Evolutionary conservation across 2,888 invertebrate species (phyloP).

Genomic region (Andrena trimmerana): DNA sequence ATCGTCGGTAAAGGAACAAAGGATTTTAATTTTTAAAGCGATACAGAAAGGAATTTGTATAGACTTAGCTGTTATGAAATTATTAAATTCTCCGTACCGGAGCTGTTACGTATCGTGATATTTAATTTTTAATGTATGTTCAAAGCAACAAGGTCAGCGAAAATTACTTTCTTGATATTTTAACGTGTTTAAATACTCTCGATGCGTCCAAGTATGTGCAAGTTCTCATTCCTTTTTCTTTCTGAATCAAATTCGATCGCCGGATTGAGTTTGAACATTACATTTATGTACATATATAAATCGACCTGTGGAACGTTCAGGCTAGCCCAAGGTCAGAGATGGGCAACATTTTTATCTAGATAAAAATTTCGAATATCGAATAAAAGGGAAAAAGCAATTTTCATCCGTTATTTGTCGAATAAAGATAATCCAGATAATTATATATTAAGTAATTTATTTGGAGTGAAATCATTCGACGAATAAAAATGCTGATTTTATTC

Average conservation of each 20-base stretch:
- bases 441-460: background rate
- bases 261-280: slow-evolving; percentile 15
- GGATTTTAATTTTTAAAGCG: slow-evolving; percentile 45
- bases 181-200: slow-evolving; percentile 23
- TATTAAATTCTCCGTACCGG: slow-evolving; percentile 35
- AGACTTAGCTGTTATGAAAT: slow-evolving; percentile 29
- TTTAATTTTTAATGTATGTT: slow-evolving; percentile 38
- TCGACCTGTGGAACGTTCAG: slow-evolving; percentile 68
- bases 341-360: slow-evolving; percentile 21
- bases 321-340: slow-evolving; percentile 52
- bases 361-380: slow-evolving; percentile 13
- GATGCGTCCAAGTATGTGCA: slow-evolving; percentile 18
- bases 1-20: slow-evolving; percentile 22
- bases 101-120: slow-evolving; percentile 32
- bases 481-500: background rate
- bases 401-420: background rate
- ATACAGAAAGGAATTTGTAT: slow-evolving; percentile 32
- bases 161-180: slow-evolving; percentile 22
- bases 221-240: slow-evolving; percentile 25
- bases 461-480: background rate
- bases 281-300: slow-evolving; percentile 25
- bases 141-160: slow-evolving; percentile 1
- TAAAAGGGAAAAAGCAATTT: background rate
- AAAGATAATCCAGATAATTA: background rate
- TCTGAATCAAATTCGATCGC: slow-evolving; percentile 23